Conservation (phyloP, 1,140 invertebrate genomes). For the Diorhabda elongata region DNA sequence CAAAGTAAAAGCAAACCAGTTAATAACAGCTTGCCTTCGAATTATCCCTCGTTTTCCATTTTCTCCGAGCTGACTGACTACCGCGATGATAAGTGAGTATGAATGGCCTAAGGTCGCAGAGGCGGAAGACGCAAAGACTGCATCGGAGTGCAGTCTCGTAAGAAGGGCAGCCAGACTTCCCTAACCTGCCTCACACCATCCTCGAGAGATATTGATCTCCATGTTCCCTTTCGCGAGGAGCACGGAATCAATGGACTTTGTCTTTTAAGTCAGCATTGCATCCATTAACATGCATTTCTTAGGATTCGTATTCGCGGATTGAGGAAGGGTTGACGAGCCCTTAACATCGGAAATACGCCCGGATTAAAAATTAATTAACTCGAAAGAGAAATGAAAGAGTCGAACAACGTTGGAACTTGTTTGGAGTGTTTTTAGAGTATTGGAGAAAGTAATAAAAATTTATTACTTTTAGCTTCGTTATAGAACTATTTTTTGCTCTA, state of each 20-base stretch:
- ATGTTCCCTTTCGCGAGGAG: conserved; percentile 32
- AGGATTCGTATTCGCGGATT: conserved; percentile 1
- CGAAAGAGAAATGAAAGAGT: neutral
- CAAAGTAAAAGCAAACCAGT: neutral
- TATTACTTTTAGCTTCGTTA: neutral
- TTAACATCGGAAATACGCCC: neutral
- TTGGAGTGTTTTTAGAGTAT: neutral
- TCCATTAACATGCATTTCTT: conserved; percentile 10
- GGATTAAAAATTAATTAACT: conserved; percentile 1
- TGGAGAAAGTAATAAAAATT: neutral
- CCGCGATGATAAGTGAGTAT: conserved; percentile 17
- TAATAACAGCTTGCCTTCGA: conserved; percentile 11
- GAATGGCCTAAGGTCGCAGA: conserved; percentile 10
- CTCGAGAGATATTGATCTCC: conserved; percentile 35
- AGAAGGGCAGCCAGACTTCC: conserved; percentile 27
- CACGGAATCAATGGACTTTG: conserved; percentile 34
- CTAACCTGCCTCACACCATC: conserved; percentile 40
- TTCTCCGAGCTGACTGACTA: conserved; percentile 4
- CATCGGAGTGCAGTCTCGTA: conserved; percentile 21
- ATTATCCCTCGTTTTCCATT: conserved; percentile 12
- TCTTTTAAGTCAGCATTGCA: conserved; percentile 34
- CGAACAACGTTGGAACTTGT: neutral
- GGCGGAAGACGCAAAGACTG: conserved; percentile 32
- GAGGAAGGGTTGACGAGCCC: neutral
- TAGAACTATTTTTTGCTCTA: too few species aligned